A percentile compares a stretch with the other conserved stretches of the same genome.
Evolutionary conservation across 1,140 invertebrate species (phyloP).

Genomic region (Pristionchus pacificus): DNA sequence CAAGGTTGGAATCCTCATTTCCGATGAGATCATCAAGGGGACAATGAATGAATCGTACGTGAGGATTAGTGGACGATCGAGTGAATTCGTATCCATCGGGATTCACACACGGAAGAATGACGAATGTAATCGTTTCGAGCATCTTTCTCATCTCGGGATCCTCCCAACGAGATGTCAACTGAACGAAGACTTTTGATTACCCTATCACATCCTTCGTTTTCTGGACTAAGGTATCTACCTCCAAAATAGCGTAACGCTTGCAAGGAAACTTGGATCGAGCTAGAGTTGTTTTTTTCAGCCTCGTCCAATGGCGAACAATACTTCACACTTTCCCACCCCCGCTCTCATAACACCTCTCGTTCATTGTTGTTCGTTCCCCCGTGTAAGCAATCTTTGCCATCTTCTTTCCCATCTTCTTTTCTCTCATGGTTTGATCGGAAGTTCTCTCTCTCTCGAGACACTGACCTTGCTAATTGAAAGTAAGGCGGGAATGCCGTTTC

Average conservation of each 20-base stretch:
- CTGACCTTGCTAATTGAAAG: no score
- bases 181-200: background rate
- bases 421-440: no score
- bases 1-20: no score
- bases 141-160: slow-evolving; percentile 53
- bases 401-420: no score
- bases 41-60: slow-evolving; percentile 37
- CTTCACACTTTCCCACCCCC: no score
- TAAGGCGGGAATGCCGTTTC: no score
- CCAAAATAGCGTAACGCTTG: background rate
- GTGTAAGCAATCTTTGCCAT: no score
- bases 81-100: slow-evolving; percentile 66
- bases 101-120: slow-evolving; percentile 69
- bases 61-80: slow-evolving; percentile 53
- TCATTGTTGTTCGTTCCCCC: no score
- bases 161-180: slow-evolving; percentile 50
- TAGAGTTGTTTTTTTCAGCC: slow-evolving; percentile 1
- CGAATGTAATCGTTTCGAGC: slow-evolving; percentile 61
- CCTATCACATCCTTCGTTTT: background rate
- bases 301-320: no score
- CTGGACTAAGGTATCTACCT: background rate
- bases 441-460: no score
- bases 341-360: no score
- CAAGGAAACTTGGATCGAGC: background rate
- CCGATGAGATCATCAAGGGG: no score